A percentile compares a stretch with the other conserved stretches of the same genome.
phyloP scores from a whole-genome alignment of 2,797 vertebrate genomes.

The Cynopterus sphinx region DNA sequence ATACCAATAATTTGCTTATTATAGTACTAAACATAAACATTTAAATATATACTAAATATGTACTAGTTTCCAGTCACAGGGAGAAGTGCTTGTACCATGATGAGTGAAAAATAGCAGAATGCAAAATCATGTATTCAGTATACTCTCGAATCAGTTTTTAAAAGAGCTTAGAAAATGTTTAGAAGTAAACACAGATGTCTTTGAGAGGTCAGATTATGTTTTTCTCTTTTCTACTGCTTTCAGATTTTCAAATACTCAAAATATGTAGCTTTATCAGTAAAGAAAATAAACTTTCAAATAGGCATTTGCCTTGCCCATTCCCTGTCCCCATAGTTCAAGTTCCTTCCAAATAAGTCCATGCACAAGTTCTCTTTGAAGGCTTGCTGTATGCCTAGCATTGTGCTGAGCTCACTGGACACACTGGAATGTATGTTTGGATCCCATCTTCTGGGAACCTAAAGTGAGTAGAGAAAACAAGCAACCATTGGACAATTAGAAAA shows the following conservation, averaged over 20 bases:
- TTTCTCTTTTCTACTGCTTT: not conserved
- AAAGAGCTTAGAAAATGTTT: not conserved
- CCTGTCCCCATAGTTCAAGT: not conserved
- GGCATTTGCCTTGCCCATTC: no score
- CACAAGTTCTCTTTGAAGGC: not conserved
- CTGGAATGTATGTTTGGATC: not conserved
- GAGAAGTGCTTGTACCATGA: not conserved
- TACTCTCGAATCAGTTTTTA: not conserved
- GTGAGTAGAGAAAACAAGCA: not conserved
- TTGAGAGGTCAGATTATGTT: not conserved
- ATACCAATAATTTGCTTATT: not conserved
- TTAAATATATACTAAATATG: not conserved
- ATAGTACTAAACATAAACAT: not conserved
- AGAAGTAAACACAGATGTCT: not conserved
- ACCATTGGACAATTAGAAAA: not conserved
- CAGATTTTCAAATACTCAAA: not conserved
- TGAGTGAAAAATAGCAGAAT: not conserved
- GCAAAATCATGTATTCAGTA: not conserved
- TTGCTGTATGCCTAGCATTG: not conserved
- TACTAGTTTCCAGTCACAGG: not conserved
- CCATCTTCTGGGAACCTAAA: not conserved
- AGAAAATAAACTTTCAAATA: not conserved
- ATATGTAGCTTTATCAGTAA: not conserved
- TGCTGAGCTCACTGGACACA: not conserved
- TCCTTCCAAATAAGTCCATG: not conserved